phyloP scores from a whole-genome alignment of 2,797 vertebrate species.

The Toxotes lorentzi region DNA sequence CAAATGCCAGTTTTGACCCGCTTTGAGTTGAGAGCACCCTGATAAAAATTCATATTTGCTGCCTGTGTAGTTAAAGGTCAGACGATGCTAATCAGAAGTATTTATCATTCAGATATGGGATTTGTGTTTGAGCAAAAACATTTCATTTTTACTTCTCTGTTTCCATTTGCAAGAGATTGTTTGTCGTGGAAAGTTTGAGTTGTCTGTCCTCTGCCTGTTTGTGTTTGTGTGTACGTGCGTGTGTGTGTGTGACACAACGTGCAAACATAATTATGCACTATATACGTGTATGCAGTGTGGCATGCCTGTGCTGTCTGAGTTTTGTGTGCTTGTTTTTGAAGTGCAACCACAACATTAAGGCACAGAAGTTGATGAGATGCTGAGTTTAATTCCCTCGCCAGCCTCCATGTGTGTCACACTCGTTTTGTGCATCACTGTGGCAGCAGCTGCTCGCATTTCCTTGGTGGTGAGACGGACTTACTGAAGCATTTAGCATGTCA shows the following conservation, averaged over 20 bases:
- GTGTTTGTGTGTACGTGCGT: background rate
- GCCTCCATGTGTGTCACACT: conserved; percentile 71
- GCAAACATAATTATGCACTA: conserved; percentile 38
- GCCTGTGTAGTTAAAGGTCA: conserved; percentile 65
- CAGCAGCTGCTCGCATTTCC: conserved; percentile 74
- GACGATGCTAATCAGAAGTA: conserved; percentile 58
- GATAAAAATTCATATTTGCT: conserved; percentile 57
- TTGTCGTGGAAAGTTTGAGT: conserved; percentile 23
- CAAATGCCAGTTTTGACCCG: conserved; percentile 29
- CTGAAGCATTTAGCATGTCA: conserved; percentile 52
- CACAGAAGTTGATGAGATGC: conserved; percentile 65
- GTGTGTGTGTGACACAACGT: background rate
- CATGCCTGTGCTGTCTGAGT: conserved; percentile 20
- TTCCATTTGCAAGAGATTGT: conserved; percentile 18
- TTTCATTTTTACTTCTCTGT: conserved; percentile 12
- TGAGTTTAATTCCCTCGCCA: conserved; percentile 61
- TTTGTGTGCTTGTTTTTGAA: conserved; percentile 35
- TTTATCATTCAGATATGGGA: conserved; percentile 59
- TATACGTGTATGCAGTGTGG: conserved; percentile 25
- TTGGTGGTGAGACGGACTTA: conserved; percentile 61
- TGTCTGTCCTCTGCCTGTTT: conserved; percentile 23
- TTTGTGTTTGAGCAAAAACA: conserved; percentile 39
- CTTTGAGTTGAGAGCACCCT: conserved; percentile 9
- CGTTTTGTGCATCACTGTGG: conserved; percentile 70
- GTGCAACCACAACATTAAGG: conserved; percentile 41